Base-by-base conservation (phyloP, 2,113 vertebrate species). In the Bolborhynchus lineola region DNA sequence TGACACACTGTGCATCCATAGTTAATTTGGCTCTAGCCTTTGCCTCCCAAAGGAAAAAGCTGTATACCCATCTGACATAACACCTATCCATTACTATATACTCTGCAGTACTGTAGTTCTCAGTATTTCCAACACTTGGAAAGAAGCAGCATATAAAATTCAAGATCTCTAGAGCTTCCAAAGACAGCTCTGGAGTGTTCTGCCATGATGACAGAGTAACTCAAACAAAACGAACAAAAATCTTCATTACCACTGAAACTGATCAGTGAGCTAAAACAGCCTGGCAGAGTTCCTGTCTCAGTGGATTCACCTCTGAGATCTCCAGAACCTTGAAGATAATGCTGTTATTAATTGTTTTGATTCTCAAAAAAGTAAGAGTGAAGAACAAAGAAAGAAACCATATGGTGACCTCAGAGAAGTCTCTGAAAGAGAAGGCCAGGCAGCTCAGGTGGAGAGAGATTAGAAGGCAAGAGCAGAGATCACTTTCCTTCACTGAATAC, bases 331-430 rank as follows among this genome's bases (percentile, higher is more conserved):
- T 74, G 80, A 94, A 90, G 71, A 81, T 59, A 94, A 92, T 74
- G 37, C 60, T 0, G 0, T 83, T 94, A 88, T 70, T 90, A 83
- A 86, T 74, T 70, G 76, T 42, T 55, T 67, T 28, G 12, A 82
- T 46, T 93, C 91, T 95, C 94, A 59, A 52, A 94, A 67, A 71
- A 64, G 8, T 52, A 53, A 62, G 59, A 82, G 71, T 67, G 50
- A 93, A 92, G 64, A 95, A 94, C 57, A 96, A 63, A 86, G 79
- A 92, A 50, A 82, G 71, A 93, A 96, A 90, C 80, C 92, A 92
- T 92, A 90, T 81, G 94, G 94, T 81, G 88, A 92, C 82, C 88
- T 81, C 71, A 88, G 55, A 83, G 46, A 70, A 83, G 60, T 16
- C 70, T 90, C 79, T 86, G 88, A 86, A 95, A 92, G 80, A 89